Conservation (phyloP, 1,140 invertebrate species). For the Philotrypesis tridentata region DNA sequence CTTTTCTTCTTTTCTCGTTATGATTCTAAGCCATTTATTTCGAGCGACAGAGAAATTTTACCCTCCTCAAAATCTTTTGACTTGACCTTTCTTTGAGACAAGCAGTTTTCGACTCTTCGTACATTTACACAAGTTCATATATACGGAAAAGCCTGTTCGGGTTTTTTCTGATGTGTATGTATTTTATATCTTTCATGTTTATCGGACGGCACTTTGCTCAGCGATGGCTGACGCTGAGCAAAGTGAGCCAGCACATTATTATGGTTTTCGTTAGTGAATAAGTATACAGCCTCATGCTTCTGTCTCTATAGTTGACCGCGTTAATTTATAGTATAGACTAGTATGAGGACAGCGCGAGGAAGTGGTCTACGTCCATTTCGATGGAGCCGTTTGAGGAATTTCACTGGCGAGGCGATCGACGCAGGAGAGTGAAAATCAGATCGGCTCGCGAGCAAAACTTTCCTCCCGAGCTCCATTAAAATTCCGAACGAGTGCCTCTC, state of each 20-base stretch:
- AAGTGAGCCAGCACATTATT: neutral
- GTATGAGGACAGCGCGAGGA: neutral
- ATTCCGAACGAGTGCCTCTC: no score
- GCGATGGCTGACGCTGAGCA: neutral
- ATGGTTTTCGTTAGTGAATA: neutral
- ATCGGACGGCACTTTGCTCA: constrained; percentile 4
- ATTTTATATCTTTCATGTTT: neutral
- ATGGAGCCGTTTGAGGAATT: neutral
- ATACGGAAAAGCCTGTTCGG: neutral
- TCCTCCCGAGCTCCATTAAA: no score
- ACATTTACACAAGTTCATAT: neutral
- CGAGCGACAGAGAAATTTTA: constrained; percentile 19
- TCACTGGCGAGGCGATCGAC: no score
- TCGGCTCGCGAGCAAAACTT: no score
- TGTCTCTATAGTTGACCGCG: neutral
- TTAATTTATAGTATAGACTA: neutral
- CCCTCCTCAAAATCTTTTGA: constrained; percentile 28
- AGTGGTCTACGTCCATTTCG: neutral
- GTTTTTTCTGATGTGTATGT: neutral
- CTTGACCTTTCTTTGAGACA: neutral
- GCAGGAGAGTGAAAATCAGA: no score
- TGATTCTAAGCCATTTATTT: neutral
- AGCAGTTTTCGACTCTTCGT: neutral
- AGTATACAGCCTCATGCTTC: constrained; percentile 12
- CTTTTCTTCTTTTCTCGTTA: constrained; percentile 16